Evolutionary conservation across 2,888 invertebrate species (phyloP).

Genomic region (Tiphia femorata): DNA sequence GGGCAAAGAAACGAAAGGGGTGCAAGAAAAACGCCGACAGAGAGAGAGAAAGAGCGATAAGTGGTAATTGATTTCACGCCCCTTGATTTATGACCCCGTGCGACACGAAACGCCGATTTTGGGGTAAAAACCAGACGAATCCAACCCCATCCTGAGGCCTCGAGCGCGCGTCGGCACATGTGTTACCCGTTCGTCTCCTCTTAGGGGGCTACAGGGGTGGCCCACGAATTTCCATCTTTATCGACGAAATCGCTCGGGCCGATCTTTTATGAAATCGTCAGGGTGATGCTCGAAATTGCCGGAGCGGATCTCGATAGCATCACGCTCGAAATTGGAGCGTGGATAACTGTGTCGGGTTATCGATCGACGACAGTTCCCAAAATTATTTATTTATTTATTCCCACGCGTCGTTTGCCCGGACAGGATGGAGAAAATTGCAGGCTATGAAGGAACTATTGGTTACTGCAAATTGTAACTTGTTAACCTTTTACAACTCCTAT

Average conservation of each 20-base stretch:
- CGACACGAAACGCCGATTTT: conserved; percentile 58
- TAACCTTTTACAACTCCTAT: no score
- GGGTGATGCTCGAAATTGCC: not conserved
- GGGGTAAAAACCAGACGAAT: conserved; percentile 60
- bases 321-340: no score
- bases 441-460: no score
- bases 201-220: not conserved
- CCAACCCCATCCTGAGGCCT: conserved; percentile 48
- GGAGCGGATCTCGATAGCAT: not conserved
- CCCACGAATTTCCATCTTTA: conserved; percentile 4
- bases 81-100: conserved; percentile 62
- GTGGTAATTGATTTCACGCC: conserved; percentile 67
- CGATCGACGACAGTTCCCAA: no score
- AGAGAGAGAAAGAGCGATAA: no score
- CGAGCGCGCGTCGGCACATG: conserved; percentile 38
- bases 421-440: no score
- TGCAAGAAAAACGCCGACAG: no score
- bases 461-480: no score
- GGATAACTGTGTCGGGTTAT: no score
- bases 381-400: no score
- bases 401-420: no score
- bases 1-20: no score
- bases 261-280: not conserved
- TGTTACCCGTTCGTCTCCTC: conserved; percentile 39
- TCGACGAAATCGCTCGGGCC: not conserved